Evolutionary conservation across 2,113 vertebrate species (phyloP).

Genomic region (human): DNA sequence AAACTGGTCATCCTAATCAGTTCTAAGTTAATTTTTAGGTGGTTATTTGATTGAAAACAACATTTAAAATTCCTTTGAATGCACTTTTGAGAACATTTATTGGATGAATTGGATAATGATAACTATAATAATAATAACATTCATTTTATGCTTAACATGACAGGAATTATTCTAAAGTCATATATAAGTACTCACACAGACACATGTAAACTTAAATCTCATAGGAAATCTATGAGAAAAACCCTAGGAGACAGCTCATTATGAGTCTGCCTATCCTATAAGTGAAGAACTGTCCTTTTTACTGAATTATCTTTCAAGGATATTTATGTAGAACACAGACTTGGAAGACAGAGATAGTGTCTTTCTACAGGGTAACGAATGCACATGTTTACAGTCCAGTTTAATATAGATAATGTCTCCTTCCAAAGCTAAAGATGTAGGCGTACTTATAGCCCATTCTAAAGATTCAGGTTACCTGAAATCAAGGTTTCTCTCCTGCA

Average conservation of each 20-base stretch:
- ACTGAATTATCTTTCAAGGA: background rate
- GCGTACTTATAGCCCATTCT: background rate
- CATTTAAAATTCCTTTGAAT: background rate
- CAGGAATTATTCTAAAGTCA: background rate
- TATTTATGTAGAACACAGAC: background rate
- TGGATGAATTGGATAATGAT: background rate
- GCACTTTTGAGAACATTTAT: background rate
- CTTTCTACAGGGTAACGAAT: background rate
- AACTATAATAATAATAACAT: background rate
- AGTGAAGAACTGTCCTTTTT: background rate
- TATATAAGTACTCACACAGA: background rate
- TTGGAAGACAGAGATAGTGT: background rate
- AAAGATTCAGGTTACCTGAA: background rate
- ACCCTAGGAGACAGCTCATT: background rate
- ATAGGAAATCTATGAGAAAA: background rate
- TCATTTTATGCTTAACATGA: background rate
- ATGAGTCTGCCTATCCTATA: background rate
- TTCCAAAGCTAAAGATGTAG: background rate
- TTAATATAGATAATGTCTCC: background rate
- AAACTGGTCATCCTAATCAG: background rate
- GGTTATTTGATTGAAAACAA: background rate
- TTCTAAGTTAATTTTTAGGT: background rate
- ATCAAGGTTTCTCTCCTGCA: background rate
- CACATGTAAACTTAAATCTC: background rate
- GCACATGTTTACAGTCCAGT: background rate